Percentiles rank a stretch among this genome's conserved stretches.
Conservation (phyloP, 2,113 vertebrate genomes). For the Cyprinodon brontotheroides region DNA sequence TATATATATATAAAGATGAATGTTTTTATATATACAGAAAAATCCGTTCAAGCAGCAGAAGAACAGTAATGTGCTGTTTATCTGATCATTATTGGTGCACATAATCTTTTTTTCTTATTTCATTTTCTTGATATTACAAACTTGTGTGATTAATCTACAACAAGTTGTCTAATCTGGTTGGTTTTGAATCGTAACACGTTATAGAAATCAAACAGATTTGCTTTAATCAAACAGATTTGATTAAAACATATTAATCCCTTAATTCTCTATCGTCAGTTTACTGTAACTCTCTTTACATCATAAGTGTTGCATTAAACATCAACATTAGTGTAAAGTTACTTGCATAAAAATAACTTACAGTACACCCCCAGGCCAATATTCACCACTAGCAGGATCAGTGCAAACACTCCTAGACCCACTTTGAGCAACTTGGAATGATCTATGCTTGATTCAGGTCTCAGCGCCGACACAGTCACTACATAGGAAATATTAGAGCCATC, state of each 20-base stretch:
- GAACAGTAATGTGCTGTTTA: not conserved
- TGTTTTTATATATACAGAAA: too few relatives aligned
- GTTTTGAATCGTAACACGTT: not conserved
- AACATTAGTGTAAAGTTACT: not conserved
- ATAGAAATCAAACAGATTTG: not conserved
- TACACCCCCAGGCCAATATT: constrained; percentile 68
- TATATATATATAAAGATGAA: too few relatives aligned
- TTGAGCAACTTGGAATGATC: constrained; percentile 35
- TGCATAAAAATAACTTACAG: constrained; percentile 55
- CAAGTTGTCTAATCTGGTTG: not conserved
- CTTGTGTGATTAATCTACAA: not conserved
- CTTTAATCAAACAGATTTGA: not conserved
- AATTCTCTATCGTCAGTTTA: not conserved
- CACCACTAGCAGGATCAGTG: constrained; percentile 49
- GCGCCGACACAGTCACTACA: constrained; percentile 59
- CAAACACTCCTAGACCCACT: constrained; percentile 47
- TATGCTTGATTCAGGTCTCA: constrained; percentile 21
- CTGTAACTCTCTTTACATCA: not conserved
- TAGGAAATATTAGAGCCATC: constrained; percentile 11
- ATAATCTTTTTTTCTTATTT: not conserved
- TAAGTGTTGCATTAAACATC: not conserved
- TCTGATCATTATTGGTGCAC: not conserved
- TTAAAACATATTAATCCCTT: not conserved
- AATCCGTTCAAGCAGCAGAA: too few relatives aligned
- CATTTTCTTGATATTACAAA: not conserved